Conservation (phyloP, 2,113 vertebrate species). For the Misgurnus anguillicaudatus region DNA sequence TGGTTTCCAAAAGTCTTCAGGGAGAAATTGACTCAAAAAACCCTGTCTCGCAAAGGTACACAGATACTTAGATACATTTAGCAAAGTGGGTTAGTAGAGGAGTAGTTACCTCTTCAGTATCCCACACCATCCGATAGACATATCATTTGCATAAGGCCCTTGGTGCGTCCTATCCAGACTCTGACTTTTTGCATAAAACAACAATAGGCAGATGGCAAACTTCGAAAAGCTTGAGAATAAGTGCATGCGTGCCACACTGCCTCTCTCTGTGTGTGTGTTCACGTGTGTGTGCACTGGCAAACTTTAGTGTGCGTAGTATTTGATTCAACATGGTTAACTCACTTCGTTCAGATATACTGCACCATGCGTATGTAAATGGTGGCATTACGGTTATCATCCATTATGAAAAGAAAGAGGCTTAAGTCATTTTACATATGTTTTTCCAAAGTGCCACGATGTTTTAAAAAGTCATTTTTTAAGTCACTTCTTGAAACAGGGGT, state of each 20-base stretch:
- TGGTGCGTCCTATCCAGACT: conserved; percentile 78
- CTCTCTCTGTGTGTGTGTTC: neutral
- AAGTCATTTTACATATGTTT: neutral
- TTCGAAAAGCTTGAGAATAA: conserved; percentile 49
- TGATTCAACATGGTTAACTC: neutral
- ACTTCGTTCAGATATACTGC: conserved; percentile 7
- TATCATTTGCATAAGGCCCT: conserved; percentile 84
- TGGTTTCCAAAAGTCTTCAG: neutral
- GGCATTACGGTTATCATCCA: neutral
- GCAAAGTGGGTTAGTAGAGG: conserved; percentile 66
- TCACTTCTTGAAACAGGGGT: neutral
- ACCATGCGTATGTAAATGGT: neutral
- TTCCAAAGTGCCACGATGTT: neutral
- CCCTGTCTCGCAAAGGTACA: conserved; percentile 8
- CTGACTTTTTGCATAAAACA: conserved; percentile 89
- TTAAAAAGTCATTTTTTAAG: neutral
- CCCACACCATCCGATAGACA: conserved; percentile 58
- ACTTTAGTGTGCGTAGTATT: conserved; percentile 36
- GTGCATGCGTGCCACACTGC: conserved; percentile 5
- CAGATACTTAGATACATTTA: conserved; percentile 69
- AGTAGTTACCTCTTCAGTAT: conserved; percentile 67
- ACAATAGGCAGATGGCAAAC: conserved; percentile 71
- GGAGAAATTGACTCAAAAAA: neutral
- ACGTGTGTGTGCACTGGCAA: conserved; percentile 32
- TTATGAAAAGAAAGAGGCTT: neutral